Base-by-base conservation (phyloP, 2,797 vertebrate genomes). In the Anguilla pacifica region DNA sequence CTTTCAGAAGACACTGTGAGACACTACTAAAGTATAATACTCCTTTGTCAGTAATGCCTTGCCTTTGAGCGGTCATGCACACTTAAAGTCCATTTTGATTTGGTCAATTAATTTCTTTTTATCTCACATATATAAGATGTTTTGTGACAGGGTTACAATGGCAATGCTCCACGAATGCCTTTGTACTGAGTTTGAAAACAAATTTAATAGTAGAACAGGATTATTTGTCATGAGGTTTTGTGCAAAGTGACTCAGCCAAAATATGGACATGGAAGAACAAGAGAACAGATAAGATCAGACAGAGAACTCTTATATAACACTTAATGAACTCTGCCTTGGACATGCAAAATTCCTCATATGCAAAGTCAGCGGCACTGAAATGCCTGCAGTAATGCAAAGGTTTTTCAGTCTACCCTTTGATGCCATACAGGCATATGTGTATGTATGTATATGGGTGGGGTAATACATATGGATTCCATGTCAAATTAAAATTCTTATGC, bases 271-370 rank as follows among this genome's bases (percentile, higher is more conserved):
- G n/a, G 35, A 39, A 39, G 72, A 83, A 51, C 79, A 51, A 51
- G 53, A 22, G 25, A 83, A n/a, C 79, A 83, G 46, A 83, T 28
- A 53, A 83, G 79, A 83, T 53, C 79, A 25, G 79, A 25, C 22
- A 83, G 43, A 82, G 79, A 51, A 82, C 79, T 53, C 49, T 82
- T 82, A 82, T 51, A 13, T 82, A 82, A 83, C 46, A 53, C 49
- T 83, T n/a, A 51, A 83, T 51, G 49, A 49, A 53, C 35, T 13
- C 11, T 77, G 72, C 11, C 72, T 39, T 43, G 35, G 35, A 77
- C 35, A 77, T 77, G 72, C 72, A 77, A 77, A 77, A 35, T 39
- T 15, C 35, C 28, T 53, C 19, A 51, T 83, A 51, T 83, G 79
- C 79, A 83, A 83, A 83, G 43, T 43, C 4, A 51, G 35, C 3